Base-by-base conservation (phyloP, 2,797 vertebrate genomes). In the Diglossa cyanea region DNA sequence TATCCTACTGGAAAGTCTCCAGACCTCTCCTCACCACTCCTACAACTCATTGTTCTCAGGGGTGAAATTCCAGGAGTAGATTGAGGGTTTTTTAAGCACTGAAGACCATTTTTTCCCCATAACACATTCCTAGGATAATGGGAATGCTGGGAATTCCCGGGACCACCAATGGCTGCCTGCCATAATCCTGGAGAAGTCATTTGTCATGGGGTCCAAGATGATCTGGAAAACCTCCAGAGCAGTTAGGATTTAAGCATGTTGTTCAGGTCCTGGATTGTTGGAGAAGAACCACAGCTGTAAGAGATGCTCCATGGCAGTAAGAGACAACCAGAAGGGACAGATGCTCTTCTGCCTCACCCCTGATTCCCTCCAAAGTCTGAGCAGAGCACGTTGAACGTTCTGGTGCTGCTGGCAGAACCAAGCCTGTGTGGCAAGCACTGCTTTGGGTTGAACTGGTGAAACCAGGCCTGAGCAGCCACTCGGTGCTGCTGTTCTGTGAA, bases 231-330 rank as follows among this genome's bases (percentile, higher is more conserved):
- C 13, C 24, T 42, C 24, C 42, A 57, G 70, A 26, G 35, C 31
- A 39, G 0, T 0, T 3, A 11, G 21, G 18, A 39, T 83, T 86
- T n/a, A 12, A 24, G 10, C 1, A 0, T 7, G 4, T 16, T 33
- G 6, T 57, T 90, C 26, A 62, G 30, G 9, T 39, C 39, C 53
- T 33, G 26, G n/a, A 26, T 57, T 50, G 15, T 53, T 50, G 30
- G 53, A 72, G 42, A 55, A 30, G 55, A 20, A 33, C n/a, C 45
- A 28, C 11, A 17, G 14, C 4, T 31, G 3, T 37, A 16, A 79
- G 79, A 86, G 37, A 31, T 51, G 3, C 21, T 84, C 37, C 58
- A 2, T 1, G 17, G 40, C 10, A 55, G 30, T 14, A 42, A 42
- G 55, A 54, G 53, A 40, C 53, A 71, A 6, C 7, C 62, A 37